phyloP scores from a whole-genome alignment of 1,140 invertebrate species.

The Tenebrio molitor region DNA sequence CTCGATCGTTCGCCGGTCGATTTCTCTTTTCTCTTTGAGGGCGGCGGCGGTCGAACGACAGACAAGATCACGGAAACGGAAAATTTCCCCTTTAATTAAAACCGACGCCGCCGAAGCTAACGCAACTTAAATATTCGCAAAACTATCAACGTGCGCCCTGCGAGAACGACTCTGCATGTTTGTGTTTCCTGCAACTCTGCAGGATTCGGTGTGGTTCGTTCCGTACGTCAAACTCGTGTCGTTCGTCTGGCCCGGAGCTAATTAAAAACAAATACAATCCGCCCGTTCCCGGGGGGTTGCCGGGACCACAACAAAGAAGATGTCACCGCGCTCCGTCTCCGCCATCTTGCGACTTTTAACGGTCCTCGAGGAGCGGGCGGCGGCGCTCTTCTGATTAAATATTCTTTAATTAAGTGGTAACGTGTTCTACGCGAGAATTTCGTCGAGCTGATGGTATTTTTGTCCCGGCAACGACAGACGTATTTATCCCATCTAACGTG shows the following conservation, averaged over 20 bases:
- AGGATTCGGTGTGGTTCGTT: slow-evolving; percentile 3
- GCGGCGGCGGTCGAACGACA: too few relatives aligned
- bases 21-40: too few relatives aligned
- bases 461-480: background rate
- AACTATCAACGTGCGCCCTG: background rate
- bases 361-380: too few relatives aligned
- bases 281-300: background rate
- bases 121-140: slow-evolving; percentile 9
- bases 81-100: background rate
- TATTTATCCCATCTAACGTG: slow-evolving; percentile 8
- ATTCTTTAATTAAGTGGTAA: slow-evolving; percentile 2
- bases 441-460: background rate
- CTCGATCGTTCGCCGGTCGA: too few relatives aligned
- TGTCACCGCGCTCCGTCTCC: too few relatives aligned
- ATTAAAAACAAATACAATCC: slow-evolving; percentile 37
- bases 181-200: slow-evolving; percentile 6
- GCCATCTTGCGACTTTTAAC: background rate
- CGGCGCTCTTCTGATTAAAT: background rate
- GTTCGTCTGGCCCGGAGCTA: slow-evolving; percentile 3
- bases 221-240: slow-evolving; percentile 17
- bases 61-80: background rate
- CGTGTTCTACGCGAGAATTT: background rate
- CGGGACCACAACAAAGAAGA: slow-evolving; percentile 2
- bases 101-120: background rate
- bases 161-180: background rate